phyloP scores from a whole-genome alignment of 2,888 invertebrate genomes.

The Caenorhabditis sinica region DNA sequence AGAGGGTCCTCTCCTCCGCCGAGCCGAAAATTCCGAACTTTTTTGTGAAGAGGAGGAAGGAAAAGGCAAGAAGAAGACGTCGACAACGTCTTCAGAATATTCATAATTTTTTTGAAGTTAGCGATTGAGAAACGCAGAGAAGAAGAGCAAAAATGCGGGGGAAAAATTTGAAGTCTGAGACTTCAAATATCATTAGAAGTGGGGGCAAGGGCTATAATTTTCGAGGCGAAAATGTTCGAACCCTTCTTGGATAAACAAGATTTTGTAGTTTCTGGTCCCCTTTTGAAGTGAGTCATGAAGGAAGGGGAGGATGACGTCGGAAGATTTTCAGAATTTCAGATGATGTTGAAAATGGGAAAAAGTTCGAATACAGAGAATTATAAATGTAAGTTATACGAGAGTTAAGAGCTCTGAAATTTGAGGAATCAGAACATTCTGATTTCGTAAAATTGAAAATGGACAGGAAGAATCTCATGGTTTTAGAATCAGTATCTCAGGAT shows the following conservation, averaged over 20 bases:
- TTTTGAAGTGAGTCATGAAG: not conserved
- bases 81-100: slow-evolving; percentile 13
- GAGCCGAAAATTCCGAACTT: slow-evolving; percentile 12
- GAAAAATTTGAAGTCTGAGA: not conserved
- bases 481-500: no score
- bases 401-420: no score
- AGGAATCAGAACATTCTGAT: no score
- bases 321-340: slow-evolving; percentile 5
- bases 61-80: slow-evolving; percentile 7
- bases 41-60: not conserved
- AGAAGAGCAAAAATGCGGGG: not conserved
- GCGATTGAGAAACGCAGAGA: not conserved
- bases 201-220: slow-evolving; percentile 2
- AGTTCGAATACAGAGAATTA: not conserved
- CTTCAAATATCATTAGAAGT: no score
- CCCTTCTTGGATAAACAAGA: not conserved
- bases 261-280: not conserved
- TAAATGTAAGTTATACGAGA: not conserved
- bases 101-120: not conserved
- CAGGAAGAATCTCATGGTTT: no score
- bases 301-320: no score
- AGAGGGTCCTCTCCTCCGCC: not conserved
- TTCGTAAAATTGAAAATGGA: no score
- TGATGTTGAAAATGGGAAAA: not conserved
- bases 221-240: not conserved